phyloP scores from a whole-genome alignment of 2,797 vertebrate genomes.

The Smutsia temminckii region DNA sequence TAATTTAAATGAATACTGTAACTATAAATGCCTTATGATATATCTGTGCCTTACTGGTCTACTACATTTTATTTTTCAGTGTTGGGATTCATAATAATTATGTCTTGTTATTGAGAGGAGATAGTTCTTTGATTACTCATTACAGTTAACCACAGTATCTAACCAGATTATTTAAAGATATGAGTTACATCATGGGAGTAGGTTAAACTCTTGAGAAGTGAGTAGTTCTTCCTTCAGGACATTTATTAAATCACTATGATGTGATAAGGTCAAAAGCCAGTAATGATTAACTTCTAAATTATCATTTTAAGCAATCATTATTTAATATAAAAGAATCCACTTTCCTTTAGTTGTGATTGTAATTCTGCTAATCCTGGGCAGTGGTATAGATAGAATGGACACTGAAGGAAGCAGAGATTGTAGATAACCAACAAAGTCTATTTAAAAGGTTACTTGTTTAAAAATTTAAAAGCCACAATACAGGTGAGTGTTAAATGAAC shows the following conservation, averaged over 20 bases:
- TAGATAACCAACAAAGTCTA: background rate
- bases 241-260: slow-evolving; percentile 56
- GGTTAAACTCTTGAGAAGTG: slow-evolving; percentile 34
- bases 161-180: slow-evolving; percentile 49
- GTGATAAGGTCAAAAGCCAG: slow-evolving; percentile 26
- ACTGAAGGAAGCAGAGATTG: background rate
- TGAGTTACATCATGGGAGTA: background rate
- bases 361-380: background rate
- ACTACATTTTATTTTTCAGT: slow-evolving; percentile 41
- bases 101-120: slow-evolving; percentile 41
- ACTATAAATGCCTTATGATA: slow-evolving; percentile 31
- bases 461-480: background rate
- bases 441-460: background rate
- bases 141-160: slow-evolving; percentile 32
- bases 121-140: slow-evolving; percentile 51
- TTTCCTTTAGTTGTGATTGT: slow-evolving; percentile 5
- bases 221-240: slow-evolving; percentile 28
- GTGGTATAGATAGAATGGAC: background rate
- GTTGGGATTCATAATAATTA: slow-evolving; percentile 37
- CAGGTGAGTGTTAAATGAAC: background rate
- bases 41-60: slow-evolving; percentile 2
- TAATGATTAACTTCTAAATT: slow-evolving; percentile 13
- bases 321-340: slow-evolving; percentile 22
- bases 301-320: background rate
- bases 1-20: background rate